These are phyloP conservation scores for Conchocele bisecta DNA, from an alignment of 2,888 invertebrate species.

Conservation along the genomic window DNA sequence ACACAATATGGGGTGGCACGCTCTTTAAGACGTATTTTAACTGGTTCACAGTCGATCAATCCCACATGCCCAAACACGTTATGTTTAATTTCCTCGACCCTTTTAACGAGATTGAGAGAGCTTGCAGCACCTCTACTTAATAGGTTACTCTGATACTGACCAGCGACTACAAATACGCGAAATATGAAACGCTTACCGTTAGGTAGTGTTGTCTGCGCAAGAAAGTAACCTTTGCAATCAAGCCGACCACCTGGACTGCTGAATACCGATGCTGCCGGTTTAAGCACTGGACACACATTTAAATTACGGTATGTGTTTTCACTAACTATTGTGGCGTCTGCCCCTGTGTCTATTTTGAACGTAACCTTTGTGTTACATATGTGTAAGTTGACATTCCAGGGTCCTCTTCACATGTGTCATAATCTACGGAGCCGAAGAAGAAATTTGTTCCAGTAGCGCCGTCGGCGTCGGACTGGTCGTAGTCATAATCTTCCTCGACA, in stretches of 20 bases:
- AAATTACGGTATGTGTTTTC: background rate
- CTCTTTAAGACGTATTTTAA: conserved; percentile 10
- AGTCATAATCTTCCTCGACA: too few species aligned
- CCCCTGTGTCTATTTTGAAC: conserved; percentile 39
- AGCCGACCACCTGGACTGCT: background rate
- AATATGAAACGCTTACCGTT: conserved; percentile 4
- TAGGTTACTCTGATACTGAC: background rate
- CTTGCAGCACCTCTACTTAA: background rate
- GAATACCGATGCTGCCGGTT: background rate
- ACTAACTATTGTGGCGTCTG: conserved; percentile 4
- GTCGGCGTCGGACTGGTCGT: too few species aligned
- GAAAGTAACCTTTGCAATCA: conserved; percentile 1
- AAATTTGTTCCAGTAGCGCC: too few species aligned
- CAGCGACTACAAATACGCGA: conserved; percentile 1
- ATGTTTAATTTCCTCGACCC: conserved; percentile 1
- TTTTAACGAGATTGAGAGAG: background rate
- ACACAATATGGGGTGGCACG: conserved; percentile 13
- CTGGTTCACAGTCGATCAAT: conserved; percentile 15
- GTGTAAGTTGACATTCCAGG: conserved; percentile 11
- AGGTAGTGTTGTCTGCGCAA: too few species aligned
- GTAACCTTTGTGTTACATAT: conserved; percentile 13
- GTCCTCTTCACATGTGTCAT: background rate
- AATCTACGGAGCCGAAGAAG: background rate
- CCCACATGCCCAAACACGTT: conserved; percentile 8
- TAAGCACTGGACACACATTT: background rate